phyloP scores from a whole-genome alignment of 2,888 invertebrate species.

The Lottia scabra region DNA sequence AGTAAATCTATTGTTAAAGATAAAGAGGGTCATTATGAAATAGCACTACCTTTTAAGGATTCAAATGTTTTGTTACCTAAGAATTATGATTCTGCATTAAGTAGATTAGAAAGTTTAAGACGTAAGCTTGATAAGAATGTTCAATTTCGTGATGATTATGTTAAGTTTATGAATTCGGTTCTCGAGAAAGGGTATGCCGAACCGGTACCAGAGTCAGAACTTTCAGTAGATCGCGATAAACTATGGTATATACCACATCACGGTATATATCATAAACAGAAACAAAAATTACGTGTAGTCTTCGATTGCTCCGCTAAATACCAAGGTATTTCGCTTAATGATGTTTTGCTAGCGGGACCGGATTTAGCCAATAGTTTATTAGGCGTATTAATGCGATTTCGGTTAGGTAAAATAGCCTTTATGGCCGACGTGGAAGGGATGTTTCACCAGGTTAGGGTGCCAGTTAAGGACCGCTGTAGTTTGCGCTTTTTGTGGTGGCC shows the following conservation, averaged over 20 bases:
- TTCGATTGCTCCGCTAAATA: conserved; percentile 25
- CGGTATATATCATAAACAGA: conserved; percentile 29
- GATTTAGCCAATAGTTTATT: conserved; percentile 10
- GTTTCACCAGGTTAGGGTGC: conserved; percentile 18
- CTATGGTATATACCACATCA: conserved; percentile 33
- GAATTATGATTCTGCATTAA: conserved; percentile 10
- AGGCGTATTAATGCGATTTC: neutral
- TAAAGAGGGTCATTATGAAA: conserved; percentile 20
- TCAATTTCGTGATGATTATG: conserved; percentile 14
- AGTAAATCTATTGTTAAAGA: conserved; percentile 4
- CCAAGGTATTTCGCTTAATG: neutral
- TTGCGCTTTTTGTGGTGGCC: conserved; percentile 21
- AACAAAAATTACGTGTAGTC: conserved; percentile 24
- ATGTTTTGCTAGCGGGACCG: conserved; percentile 1
- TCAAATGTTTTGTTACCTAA: conserved; percentile 12
- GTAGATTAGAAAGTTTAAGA: conserved; percentile 7
- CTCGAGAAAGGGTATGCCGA: conserved; percentile 22
- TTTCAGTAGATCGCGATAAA: conserved; percentile 7
- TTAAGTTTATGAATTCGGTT: conserved; percentile 24
- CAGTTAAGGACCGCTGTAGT: conserved; percentile 10
- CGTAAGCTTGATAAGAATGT: conserved; percentile 1
- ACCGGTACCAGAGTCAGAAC: conserved; percentile 9
- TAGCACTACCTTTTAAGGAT: conserved; percentile 14
- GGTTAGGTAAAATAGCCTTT: conserved; percentile 3
- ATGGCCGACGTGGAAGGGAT: conserved; percentile 6